Evolutionary conservation across 1,140 invertebrate genomes (phyloP), one percentile per base, ranked within the genome.

Genomic region (Aphis craccivora): DNA sequence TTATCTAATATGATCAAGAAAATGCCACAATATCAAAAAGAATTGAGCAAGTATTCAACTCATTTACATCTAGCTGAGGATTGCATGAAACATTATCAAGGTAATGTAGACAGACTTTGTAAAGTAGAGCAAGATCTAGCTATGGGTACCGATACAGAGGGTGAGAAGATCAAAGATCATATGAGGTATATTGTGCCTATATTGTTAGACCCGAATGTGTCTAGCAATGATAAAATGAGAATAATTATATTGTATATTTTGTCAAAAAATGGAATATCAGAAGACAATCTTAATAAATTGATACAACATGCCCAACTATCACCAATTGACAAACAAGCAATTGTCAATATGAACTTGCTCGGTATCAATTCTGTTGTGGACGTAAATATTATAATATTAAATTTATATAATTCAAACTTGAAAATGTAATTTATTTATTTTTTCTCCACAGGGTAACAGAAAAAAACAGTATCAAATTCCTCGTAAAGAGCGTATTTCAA

Each of bases 1-100:
- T 95, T 99, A 48, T 99, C 98, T 1, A 98, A 99, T 95, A 99
- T 99, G 99, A 99, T 99, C 94, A 99, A 99, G 96, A 99, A 99
- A 95, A 99, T 99, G 99, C 99, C 99, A 0, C 99, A 99, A 95
- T 99, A 99, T 95, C 99, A 99, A 95, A 99, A 99, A 95, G 99
- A 99, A 95, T 95, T 99, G 94, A 99, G 98, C 94, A 99, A 99
- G 95, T 99, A 99, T 96, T 98, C 99, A 1, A 99, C 99, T 23
- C 99, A 99, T 95, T 97, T 99, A 91, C 98, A 99, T 95, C 96
- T 99, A 81, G 99, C 99, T 22, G 99, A 99, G 95, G 99, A 99
- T 95, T 99, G 99, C 96, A 99, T 99, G 99, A 99, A 99, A 95
- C 97, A 97, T 37, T 99, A 99, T 95, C 97, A 98, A 95, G 98